A percentile compares a stretch with the other conserved stretches of the same genome.
These are phyloP conservation scores for Shargacucullia verbasci DNA, from an alignment of 2,888 invertebrate genomes.

Conservation along the genomic window DNA sequence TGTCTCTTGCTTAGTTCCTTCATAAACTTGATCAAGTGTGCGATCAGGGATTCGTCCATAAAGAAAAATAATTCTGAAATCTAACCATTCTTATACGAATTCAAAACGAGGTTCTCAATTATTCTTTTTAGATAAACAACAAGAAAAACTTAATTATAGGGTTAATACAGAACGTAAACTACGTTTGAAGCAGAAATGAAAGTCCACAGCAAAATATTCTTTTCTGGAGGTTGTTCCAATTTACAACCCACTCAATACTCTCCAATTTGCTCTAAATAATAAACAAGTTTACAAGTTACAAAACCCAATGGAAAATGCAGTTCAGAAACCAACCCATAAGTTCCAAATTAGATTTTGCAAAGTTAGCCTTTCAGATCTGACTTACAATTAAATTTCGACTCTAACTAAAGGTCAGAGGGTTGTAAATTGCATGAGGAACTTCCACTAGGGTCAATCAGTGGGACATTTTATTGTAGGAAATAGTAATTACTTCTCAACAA, in stretches of 20 bases:
- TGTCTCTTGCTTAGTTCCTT: no score
- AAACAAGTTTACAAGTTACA: conserved; percentile 48
- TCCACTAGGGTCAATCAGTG: conserved; percentile 48
- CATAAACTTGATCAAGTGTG: no score
- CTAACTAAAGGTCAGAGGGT: conserved; percentile 33
- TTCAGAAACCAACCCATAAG: conserved; percentile 50
- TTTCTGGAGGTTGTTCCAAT: conserved; percentile 13
- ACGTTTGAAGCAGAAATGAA: conserved; percentile 18
- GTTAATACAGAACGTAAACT: not conserved
- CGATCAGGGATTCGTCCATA: no score
- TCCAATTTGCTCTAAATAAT: conserved; percentile 30
- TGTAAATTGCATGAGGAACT: conserved; percentile 31
- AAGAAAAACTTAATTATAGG: no score
- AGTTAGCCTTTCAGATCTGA: conserved; percentile 39
- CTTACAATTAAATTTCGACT: conserved; percentile 45
- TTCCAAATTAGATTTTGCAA: conserved; percentile 52
- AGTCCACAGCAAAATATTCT: conserved; percentile 21
- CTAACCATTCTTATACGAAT: no score
- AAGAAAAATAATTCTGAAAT: no score
- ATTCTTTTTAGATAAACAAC: not conserved
- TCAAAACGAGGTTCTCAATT: no score
- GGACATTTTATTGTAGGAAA: conserved; percentile 46
- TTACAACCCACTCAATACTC: conserved; percentile 27
- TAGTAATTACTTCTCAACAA: conserved; percentile 52
- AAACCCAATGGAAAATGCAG: conserved; percentile 50